These are phyloP conservation scores for Danaus melanippus DNA, from an alignment of 1,140 invertebrate species.

Conservation along the genomic window DNA sequence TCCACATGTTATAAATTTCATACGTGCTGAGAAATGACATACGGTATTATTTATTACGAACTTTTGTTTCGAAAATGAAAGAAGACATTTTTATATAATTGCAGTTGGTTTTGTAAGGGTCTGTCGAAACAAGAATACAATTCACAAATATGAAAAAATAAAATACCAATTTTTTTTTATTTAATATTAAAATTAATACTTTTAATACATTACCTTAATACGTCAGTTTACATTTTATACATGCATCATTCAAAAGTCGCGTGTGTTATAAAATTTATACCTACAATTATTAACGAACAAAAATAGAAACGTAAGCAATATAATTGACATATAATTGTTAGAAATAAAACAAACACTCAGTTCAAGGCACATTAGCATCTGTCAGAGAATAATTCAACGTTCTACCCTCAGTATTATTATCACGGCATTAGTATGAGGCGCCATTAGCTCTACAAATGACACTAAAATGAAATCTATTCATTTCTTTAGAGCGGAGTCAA, in stretches of 20 bases:
- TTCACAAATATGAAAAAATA: too few relatives aligned
- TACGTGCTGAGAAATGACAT: conserved; percentile 72
- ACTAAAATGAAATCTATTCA: conserved; percentile 72
- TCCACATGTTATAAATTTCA: conserved; percentile 68
- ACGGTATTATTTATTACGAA: conserved; percentile 67
- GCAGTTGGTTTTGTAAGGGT: conserved; percentile 16
- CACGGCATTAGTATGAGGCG: conserved; percentile 53
- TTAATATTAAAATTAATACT: too few relatives aligned
- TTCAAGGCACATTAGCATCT: conserved; percentile 41
- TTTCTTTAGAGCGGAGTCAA: conserved; percentile 62
- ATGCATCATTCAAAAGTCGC: too few relatives aligned
- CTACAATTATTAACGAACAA: too few relatives aligned
- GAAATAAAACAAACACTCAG: conserved; percentile 19
- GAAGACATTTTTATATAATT: conserved; percentile 68
- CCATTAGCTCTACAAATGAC: conserved; percentile 70
- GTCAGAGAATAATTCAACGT: conserved; percentile 39
- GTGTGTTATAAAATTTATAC: too few relatives aligned
- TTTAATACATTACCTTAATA: too few relatives aligned
- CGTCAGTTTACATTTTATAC: too few relatives aligned
- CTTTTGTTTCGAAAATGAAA: conserved; percentile 54
- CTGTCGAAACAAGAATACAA: too few relatives aligned
- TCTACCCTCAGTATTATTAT: conserved; percentile 34
- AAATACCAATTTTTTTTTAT: too few relatives aligned
- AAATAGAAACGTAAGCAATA: too few relatives aligned
- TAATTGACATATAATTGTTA: conserved; percentile 12